A percentile compares a stretch with the other conserved stretches of the same genome.
Evolutionary conservation across 2,888 invertebrate species (phyloP).

Genomic region (Coelogynopora nodosa): DNA sequence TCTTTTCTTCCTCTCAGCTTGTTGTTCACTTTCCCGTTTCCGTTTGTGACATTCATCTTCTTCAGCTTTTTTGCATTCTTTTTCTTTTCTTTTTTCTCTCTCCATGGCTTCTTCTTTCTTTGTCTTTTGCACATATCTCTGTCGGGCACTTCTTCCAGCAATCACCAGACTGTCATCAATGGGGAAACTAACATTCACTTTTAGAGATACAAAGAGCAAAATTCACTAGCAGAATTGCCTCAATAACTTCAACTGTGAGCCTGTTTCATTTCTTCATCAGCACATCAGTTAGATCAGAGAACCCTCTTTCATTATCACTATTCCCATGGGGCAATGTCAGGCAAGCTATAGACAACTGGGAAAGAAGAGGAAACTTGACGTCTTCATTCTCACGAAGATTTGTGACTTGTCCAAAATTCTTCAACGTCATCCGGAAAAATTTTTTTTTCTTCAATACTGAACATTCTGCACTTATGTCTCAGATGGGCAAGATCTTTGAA

Average conservation of each 20-base stretch:
- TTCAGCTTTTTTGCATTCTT: background rate
- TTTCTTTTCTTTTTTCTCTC: background rate
- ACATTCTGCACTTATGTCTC: background rate
- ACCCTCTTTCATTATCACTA: conserved; percentile 37
- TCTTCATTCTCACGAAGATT: background rate
- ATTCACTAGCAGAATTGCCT: background rate
- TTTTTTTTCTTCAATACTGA: background rate
- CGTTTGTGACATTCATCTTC: background rate
- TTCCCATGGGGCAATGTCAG: conserved; percentile 37
- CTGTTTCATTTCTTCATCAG: conserved; percentile 34
- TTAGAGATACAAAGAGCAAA: conserved; percentile 8
- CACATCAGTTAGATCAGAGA: conserved; percentile 34
- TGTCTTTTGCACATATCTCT: background rate
- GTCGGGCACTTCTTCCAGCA: conserved; percentile 21
- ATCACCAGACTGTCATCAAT: background rate
- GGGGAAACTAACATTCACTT: background rate
- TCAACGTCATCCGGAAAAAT: background rate
- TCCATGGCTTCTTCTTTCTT: background rate
- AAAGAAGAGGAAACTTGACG: conserved; percentile 15
- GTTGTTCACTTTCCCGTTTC: background rate
- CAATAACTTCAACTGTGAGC: conserved; percentile 11
- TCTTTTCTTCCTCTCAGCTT: background rate
- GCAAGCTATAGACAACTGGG: conserved; percentile 35
- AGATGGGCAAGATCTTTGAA: background rate
- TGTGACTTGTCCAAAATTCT: background rate